Percentiles rank a stretch among this genome's conserved stretches.
Evolutionary conservation across 2,797 vertebrate species (phyloP).

Genomic region (Tragelaphus eurycerus): DNA sequence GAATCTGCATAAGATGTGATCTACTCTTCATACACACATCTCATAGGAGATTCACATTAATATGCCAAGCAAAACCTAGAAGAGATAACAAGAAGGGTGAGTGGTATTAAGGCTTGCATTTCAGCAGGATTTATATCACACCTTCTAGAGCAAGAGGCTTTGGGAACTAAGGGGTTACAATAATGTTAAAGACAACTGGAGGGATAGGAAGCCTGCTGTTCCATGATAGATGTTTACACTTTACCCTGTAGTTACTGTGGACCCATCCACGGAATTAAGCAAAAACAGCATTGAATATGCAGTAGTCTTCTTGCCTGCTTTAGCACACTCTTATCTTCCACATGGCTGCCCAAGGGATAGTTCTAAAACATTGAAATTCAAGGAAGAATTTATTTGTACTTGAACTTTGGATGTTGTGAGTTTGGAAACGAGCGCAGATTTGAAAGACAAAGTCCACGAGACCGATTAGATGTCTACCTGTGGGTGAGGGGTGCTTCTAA

Average conservation of each 20-base stretch:
- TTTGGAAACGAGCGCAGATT: background rate
- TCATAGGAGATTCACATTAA: background rate
- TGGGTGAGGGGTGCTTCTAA: background rate
- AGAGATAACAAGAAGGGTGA: background rate
- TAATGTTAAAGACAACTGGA: background rate
- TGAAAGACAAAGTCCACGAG: background rate
- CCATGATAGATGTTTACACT: background rate
- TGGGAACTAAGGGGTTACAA: background rate
- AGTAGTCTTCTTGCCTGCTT: background rate
- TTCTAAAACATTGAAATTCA: constrained; percentile 19
- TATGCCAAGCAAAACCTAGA: background rate
- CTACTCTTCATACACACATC: background rate
- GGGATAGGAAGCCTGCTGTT: background rate
- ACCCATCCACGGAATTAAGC: background rate
- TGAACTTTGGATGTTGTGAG: background rate
- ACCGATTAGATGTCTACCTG: background rate
- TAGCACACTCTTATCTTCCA: background rate
- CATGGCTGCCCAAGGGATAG: background rate
- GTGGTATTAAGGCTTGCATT: background rate
- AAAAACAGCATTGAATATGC: background rate
- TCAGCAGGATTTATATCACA: background rate
- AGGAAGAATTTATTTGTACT: background rate
- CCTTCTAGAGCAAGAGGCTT: background rate
- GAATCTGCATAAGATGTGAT: background rate
- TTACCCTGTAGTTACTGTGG: background rate